Conservation (phyloP, 2,888 invertebrate species). For the Drosophila mayaguana region DNA sequence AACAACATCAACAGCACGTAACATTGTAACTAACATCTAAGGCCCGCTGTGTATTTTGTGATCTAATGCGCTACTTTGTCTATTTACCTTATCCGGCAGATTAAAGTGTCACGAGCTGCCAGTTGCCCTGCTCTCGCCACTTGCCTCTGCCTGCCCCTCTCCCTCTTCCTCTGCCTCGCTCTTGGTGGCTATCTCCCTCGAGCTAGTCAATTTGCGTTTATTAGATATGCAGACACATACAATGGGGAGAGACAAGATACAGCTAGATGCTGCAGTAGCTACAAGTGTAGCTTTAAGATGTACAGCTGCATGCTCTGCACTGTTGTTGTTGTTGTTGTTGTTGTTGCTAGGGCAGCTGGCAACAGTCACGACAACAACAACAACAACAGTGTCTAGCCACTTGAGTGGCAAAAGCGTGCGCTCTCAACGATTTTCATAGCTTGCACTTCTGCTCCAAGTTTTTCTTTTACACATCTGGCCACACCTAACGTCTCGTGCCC, state of each 20-base stretch:
- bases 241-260: constrained; percentile 51
- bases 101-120: constrained; percentile 73
- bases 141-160: neutral
- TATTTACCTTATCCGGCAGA: constrained; percentile 71
- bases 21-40: constrained; percentile 26
- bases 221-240: constrained; percentile 49
- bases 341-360: constrained; percentile 10
- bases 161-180: neutral
- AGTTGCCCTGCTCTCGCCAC: neutral
- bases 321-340: neutral
- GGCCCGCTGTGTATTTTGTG: constrained; percentile 38
- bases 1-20: constrained; percentile 5
- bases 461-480: constrained; percentile 27
- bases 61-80: constrained; percentile 64
- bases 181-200: neutral
- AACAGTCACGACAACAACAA: neutral
- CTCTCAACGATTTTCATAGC: constrained; percentile 42
- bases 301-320: constrained; percentile 15
- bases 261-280: constrained; percentile 21
- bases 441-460: constrained; percentile 34
- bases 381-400: constrained; percentile 16
- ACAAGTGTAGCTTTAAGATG: constrained; percentile 43
- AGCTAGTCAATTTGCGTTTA: constrained; percentile 71
- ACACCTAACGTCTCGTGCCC: too few relatives aligned
- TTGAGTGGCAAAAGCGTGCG: constrained; percentile 37